These are phyloP conservation scores for Danio kyathit DNA, from an alignment of 2,797 vertebrate genomes.

Conservation along the genomic window DNA sequence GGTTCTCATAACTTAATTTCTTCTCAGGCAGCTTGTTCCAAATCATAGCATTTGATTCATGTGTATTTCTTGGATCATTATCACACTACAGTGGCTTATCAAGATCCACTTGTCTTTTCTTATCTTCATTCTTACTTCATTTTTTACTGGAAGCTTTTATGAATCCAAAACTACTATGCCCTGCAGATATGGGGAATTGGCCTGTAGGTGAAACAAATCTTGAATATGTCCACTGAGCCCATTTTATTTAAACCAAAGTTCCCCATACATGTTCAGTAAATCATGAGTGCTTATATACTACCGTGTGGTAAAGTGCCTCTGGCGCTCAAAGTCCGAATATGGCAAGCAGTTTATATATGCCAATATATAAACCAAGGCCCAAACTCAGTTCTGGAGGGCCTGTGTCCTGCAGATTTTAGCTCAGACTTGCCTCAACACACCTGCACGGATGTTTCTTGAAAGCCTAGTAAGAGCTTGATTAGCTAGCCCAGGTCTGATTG, in stretches of 20 bases:
- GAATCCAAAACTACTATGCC: background rate
- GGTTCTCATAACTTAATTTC: slow-evolving; percentile 51
- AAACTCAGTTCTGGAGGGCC: too few relatives aligned
- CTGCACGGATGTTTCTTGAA: too few relatives aligned
- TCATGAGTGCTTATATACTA: background rate
- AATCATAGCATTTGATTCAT: slow-evolving; percentile 49
- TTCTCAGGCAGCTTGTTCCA: slow-evolving; percentile 68
- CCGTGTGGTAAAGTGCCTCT: slow-evolving; percentile 32
- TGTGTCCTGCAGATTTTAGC: too few relatives aligned
- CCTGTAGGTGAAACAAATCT: background rate
- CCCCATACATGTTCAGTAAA: background rate
- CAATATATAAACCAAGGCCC: too few relatives aligned
- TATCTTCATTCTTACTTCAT: background rate
- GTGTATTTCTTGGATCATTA: slow-evolving; percentile 52
- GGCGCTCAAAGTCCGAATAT: background rate
- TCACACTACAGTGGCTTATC: slow-evolving; percentile 21
- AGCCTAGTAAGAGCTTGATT: too few relatives aligned
- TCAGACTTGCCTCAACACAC: too few relatives aligned
- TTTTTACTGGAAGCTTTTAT: slow-evolving; percentile 3
- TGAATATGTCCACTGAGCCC: background rate
- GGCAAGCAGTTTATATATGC: too few relatives aligned
- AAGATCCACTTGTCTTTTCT: background rate
- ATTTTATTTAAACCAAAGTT: slow-evolving; percentile 23
- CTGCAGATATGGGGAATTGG: background rate
- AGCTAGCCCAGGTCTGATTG: too few relatives aligned